A percentile compares a stretch with the other conserved stretches of the same genome.
phyloP scores from a whole-genome alignment of 2,797 vertebrate genomes.

The Sarcoramphus papa region DNA sequence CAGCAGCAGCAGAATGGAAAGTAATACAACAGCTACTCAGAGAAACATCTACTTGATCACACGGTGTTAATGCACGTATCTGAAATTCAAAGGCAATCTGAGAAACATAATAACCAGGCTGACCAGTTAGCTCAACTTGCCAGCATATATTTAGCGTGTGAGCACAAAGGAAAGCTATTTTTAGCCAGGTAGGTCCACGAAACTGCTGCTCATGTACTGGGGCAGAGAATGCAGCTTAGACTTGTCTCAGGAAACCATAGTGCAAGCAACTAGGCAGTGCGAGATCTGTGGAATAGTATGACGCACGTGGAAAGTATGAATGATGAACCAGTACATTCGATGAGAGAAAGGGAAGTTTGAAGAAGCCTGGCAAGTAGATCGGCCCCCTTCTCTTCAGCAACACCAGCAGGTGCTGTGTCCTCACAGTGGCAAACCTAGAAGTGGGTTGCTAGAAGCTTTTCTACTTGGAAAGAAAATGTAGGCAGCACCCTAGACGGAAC shows the following conservation, averaged over 20 bases:
- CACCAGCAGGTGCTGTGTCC: not conserved
- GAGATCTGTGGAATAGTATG: not conserved
- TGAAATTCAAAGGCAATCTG: not conserved
- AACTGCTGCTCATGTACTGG: not conserved
- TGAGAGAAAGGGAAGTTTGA: not conserved
- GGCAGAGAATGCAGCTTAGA: not conserved
- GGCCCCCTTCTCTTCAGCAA: not conserved
- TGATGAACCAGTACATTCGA: not conserved
- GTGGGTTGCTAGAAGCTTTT: not conserved
- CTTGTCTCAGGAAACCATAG: not conserved
- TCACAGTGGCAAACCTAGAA: not conserved
- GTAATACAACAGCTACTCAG: not conserved
- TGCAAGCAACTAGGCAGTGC: not conserved
- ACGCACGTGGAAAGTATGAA: not conserved
- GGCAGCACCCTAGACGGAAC: not conserved
- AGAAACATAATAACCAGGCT: not conserved
- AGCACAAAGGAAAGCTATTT: not conserved
- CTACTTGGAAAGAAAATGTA: not conserved
- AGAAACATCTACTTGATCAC: not conserved
- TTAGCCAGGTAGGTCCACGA: not conserved
- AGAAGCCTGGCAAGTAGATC: not conserved
- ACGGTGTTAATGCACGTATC: accelerated
- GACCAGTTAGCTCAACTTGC: not conserved
- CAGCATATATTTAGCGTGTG: not conserved
- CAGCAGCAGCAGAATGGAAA: not conserved